Percentiles rank a stretch among this genome's conserved stretches.
Evolutionary conservation across 2,113 vertebrate genomes (phyloP).

Genomic region (Scopus umbretta): DNA sequence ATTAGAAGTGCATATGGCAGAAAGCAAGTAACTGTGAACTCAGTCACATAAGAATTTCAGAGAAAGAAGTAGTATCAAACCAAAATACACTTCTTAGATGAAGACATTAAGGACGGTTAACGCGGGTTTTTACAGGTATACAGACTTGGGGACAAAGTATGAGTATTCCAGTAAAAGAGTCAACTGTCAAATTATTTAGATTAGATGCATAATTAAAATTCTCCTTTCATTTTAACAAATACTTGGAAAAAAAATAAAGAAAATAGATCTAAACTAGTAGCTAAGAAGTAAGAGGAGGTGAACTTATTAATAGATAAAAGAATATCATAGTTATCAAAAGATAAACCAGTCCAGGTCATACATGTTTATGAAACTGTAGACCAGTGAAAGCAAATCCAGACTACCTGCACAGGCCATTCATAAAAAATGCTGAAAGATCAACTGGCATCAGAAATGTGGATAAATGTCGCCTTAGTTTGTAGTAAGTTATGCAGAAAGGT

Average conservation of each 20-base stretch:
- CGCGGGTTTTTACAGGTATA: background rate
- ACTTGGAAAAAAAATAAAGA: background rate
- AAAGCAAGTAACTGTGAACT: background rate
- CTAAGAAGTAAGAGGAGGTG: background rate
- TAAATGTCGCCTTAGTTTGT: background rate
- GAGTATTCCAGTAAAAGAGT: background rate
- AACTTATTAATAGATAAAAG: background rate
- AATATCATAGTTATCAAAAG: background rate
- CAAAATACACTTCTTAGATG: background rate
- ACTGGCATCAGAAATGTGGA: background rate
- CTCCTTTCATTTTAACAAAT: background rate
- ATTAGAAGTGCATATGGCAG: background rate
- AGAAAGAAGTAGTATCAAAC: background rate
- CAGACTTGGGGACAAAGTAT: background rate
- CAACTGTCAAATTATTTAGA: background rate
- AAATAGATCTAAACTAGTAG: background rate
- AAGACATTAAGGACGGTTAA: background rate
- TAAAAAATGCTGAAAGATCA: background rate
- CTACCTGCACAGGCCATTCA: background rate
- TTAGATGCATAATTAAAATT: background rate
- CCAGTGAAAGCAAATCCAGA: background rate
- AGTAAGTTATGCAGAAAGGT: background rate
- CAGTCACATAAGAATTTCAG: background rate
- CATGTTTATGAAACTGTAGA: accelerated
- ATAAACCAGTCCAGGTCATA: background rate